A percentile compares a stretch with the other conserved stretches of the same genome.
These are phyloP conservation scores for Myotis pilosus DNA, from an alignment of 2,797 vertebrate species.

Conservation along the genomic window DNA sequence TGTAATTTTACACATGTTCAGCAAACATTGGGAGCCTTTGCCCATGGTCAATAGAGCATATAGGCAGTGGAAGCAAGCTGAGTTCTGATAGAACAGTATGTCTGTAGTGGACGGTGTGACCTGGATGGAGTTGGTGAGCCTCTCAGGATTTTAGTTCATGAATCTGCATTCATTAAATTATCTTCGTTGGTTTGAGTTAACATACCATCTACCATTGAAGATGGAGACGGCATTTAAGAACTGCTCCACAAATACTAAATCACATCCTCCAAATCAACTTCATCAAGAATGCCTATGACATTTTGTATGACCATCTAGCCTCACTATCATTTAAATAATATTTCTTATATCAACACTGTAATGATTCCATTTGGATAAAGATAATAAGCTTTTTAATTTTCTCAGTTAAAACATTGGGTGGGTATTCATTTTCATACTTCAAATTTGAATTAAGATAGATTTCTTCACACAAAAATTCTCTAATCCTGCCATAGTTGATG, in stretches of 20 bases:
- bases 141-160: neutral
- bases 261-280: neutral
- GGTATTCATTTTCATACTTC: neutral
- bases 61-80: accelerated
- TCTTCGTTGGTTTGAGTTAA: neutral
- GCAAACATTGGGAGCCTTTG: neutral
- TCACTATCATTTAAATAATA: neutral
- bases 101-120: neutral
- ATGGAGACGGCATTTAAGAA: neutral
- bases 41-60: neutral
- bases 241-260: neutral
- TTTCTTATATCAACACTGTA: neutral
- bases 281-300: neutral
- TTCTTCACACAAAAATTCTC: neutral
- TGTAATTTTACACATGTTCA: neutral
- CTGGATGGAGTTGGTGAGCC: neutral
- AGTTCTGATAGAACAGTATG: neutral
- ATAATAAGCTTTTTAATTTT: neutral
- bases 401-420: accelerated
- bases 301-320: neutral
- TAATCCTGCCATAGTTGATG: neutral
- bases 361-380: neutral
- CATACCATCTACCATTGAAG: neutral
- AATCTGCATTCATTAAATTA: neutral
- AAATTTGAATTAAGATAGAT: neutral